These are phyloP conservation scores for Campoletis raptor DNA, from an alignment of 2,888 invertebrate species.

Conservation along the genomic window DNA sequence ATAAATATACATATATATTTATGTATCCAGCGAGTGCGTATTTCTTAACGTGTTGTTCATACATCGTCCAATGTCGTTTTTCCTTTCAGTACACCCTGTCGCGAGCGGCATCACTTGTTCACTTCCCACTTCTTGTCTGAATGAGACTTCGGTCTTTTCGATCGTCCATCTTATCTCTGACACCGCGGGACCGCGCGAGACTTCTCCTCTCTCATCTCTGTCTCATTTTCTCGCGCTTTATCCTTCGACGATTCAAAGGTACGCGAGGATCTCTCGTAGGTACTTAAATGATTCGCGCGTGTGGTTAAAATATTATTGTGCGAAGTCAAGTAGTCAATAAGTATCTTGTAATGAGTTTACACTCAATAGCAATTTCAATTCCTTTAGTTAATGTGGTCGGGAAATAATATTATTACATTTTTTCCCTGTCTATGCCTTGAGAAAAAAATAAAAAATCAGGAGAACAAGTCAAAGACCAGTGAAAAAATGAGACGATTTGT, in stretches of 20 bases:
- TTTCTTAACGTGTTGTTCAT: constrained; percentile 70
- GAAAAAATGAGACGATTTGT: neutral
- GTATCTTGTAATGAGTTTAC: neutral
- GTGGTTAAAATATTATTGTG: neutral
- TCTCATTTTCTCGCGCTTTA: constrained; percentile 43
- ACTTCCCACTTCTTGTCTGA: constrained; percentile 58
- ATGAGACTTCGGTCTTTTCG: constrained; percentile 62
- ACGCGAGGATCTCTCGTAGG: neutral
- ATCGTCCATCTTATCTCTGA: constrained; percentile 63
- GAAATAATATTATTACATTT: neutral
- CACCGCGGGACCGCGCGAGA: constrained; percentile 30
- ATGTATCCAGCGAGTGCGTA: constrained; percentile 31
- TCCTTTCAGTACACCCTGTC: constrained; percentile 59
- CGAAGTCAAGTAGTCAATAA: neutral
- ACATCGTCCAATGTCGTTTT: constrained; percentile 64
- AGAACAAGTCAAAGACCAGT: neutral
- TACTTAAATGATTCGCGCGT: neutral
- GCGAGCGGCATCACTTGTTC: constrained; percentile 62
- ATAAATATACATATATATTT: constrained; percentile 28
- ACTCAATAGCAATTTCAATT: neutral
- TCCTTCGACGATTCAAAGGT: neutral
- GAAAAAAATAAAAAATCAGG: neutral
- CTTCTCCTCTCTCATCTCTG: constrained; percentile 13
- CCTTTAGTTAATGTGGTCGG: neutral
- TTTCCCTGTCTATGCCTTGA: neutral